Base-by-base conservation (phyloP, 1,140 invertebrate genomes). In the Cydia fagiglandana region DNA sequence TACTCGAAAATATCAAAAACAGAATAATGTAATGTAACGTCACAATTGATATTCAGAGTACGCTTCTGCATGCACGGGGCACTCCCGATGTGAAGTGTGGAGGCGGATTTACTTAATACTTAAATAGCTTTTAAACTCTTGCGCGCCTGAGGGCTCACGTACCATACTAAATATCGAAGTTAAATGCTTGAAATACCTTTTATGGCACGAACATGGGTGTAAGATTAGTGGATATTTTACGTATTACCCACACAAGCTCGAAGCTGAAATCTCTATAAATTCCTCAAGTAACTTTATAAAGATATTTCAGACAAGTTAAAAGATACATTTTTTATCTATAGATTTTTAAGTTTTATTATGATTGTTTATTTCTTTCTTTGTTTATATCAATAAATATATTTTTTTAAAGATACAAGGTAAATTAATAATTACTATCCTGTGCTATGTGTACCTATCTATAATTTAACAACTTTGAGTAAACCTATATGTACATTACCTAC, bases 61-160 rank as follows among this genome's bases (percentile, higher is more conserved):
- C 66, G 34, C 38, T 41, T 10, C 66, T 17, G 34, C 66, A 61
- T 61, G 56, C 66, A 38, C 64, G 64, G 3, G 24, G 64, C 64
- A 38, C 30, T 41, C 30, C 34, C 66, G 38, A 10, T 70, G 66
- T 41, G 64, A 70, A 70, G 66, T 70, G 66, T 70, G 30, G 66
- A 70, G 30, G 66, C 66, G 34, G 15, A 34, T 38, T 70, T 70
- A 70, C 66, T 34, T 70, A 70, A 70, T 70, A n/a, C n/a, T n/a
- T n/a, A 70, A 70, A 70, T 70, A 70, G 66, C 66, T 70, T 70
- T 70, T 70, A 70, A 70, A 70, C 38, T 70, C 38, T 41, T 70
- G 56, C n/a, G 20, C 56, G 56, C 56, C 10, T 10, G 17, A 24
- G 56, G 56, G 15, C 17, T 20, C 56, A 61, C 56, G 56, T 61